Base-by-base conservation (phyloP, 1,140 invertebrate genomes). In the Micrasema longulum region DNA sequence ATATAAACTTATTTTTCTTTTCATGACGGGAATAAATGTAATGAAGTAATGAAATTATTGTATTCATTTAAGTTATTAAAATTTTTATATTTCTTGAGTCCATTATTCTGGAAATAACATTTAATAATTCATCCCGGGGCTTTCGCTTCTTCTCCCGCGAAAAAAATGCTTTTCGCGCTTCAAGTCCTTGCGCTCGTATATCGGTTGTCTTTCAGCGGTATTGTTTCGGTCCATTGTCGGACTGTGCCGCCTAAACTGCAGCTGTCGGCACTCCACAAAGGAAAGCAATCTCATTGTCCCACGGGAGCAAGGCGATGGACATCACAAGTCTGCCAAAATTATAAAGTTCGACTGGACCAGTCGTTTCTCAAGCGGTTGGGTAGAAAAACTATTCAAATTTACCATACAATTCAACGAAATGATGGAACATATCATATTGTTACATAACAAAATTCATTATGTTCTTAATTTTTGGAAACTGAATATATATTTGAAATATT, bases 171-270 rank as follows among this genome's bases (percentile, higher is more conserved):
- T 48, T 65, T 65, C 43, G 38, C 60, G 38, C 36, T 35, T 31
- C 20, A n/a, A 36, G 18, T 35, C 50, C 18, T 62, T 16, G 47
- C 26, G 71, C 52, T 71, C 63, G 65, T 72, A 62, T 68, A 72
- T 72, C 57, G 45, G 38, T 57, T 57, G 31, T 41, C 55, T 66
- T 22, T 41, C 36, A 57, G 36, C 35, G 57, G 71, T 72, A 72
- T 72, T 72, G 71, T 72, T 72, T 72, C 71, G 65, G 65, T 22
- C 66, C 65, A 67, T 68, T 68, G 71, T 72, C 60, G 70, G 55
- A 57, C 41, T 41, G 62, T 57, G 63, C 70, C 45, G 53, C 36
- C 36, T 38, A 53, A 65, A 68, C 66, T 57, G 66, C 55, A 26
- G 71, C 52, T 65, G 47, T 52, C 71, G 52, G 64, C 53, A 18